A percentile compares a stretch with the other conserved stretches of the same genome.
phyloP scores from a whole-genome alignment of 2,888 invertebrate species.

The Carpatolechia fugitivella region DNA sequence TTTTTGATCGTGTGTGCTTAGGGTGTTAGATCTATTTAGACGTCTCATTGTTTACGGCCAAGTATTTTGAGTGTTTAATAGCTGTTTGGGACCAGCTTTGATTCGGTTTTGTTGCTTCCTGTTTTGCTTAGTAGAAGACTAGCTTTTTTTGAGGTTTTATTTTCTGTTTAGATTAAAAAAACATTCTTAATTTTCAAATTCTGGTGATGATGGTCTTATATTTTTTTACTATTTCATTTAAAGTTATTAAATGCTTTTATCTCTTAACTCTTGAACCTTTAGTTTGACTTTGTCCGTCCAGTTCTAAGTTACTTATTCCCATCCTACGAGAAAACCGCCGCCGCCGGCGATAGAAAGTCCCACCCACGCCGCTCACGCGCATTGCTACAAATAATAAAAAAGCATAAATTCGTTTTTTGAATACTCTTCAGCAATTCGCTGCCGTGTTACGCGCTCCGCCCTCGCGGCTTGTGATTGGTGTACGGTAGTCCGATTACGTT shows the following conservation, averaged over 20 bases:
- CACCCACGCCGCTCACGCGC: constrained; percentile 62
- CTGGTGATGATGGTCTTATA: too few relatives aligned
- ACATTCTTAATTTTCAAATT: too few relatives aligned
- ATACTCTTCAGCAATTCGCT: constrained; percentile 52
- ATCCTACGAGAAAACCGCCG: constrained; percentile 64
- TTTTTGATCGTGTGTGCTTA: constrained; percentile 52
- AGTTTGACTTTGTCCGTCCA: constrained; percentile 15
- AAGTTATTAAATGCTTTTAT: too few relatives aligned
- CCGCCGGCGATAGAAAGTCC: constrained; percentile 73
- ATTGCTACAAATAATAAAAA: constrained; percentile 42
- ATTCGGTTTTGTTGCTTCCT: constrained; percentile 14
- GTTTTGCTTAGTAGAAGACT: constrained; percentile 2
- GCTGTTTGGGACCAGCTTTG: constrained; percentile 29
- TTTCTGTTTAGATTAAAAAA: too few relatives aligned
- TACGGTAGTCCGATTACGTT: constrained; percentile 57
- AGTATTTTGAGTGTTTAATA: constrained; percentile 36
- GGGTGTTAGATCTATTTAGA: constrained; percentile 40
- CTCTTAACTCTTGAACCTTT: neutral
- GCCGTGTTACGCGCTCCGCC: constrained; percentile 71
- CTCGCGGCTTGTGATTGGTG: constrained; percentile 58
- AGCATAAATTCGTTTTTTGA: constrained; percentile 55
- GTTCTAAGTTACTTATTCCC: constrained; percentile 16
- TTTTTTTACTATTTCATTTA: too few relatives aligned
- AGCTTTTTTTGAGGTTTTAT: too few relatives aligned
- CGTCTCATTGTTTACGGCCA: constrained; percentile 19